phyloP scores from a whole-genome alignment of 2,113 vertebrate genomes.

The Willisornis vidua region DNA sequence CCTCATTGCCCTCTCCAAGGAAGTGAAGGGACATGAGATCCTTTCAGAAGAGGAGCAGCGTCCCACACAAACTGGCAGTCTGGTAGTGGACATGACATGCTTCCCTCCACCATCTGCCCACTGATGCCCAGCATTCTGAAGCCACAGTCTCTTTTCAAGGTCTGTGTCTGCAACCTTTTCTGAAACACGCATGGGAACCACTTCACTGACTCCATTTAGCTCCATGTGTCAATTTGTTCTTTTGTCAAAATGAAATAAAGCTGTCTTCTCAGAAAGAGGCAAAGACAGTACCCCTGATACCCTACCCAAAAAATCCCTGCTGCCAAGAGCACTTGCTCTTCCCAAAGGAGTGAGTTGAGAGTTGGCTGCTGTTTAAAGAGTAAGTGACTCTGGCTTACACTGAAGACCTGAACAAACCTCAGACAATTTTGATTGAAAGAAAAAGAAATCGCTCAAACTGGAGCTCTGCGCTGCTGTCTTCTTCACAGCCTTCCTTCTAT shows the following conservation, averaged over 20 bases:
- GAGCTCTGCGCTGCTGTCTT: background rate
- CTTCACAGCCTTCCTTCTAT: background rate
- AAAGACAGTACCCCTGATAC: background rate
- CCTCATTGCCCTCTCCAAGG: background rate
- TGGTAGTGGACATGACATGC: rapidly evolving
- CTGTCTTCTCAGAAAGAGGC: rapidly evolving
- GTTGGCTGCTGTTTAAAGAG: background rate
- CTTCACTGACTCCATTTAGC: background rate
- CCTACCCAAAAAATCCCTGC: background rate
- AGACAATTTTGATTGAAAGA: background rate
- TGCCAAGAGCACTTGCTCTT: background rate
- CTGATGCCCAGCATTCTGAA: background rate
- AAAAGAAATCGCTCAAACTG: background rate
- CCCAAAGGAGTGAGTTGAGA: background rate
- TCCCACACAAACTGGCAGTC: background rate
- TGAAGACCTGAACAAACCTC: background rate
- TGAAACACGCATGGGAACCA: background rate
- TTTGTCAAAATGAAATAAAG: background rate
- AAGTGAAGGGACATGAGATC: background rate
- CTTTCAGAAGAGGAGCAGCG: background rate
- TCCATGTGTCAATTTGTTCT: background rate
- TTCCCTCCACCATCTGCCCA: background rate
- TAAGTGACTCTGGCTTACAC: background rate
- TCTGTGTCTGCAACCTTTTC: background rate
- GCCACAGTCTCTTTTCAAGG: background rate